Evolutionary conservation across 2,797 vertebrate genomes (phyloP).

Genomic region (Sebastes trivittatus): DNA sequence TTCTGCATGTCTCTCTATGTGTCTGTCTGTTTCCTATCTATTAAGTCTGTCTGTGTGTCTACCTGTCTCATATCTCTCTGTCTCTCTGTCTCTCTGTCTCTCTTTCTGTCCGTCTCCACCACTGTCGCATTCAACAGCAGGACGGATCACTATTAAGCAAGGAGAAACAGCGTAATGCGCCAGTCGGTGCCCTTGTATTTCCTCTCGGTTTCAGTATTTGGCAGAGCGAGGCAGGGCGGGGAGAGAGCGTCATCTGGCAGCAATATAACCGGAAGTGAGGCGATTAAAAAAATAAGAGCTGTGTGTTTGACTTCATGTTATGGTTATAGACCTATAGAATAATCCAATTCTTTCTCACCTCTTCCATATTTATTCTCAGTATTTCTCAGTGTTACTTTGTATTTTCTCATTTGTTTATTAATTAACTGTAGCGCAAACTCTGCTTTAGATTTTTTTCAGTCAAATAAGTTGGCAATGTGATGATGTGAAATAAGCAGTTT

Average conservation of each 20-base stretch:
- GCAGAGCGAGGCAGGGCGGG: conserved; percentile 68
- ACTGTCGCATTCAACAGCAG: conserved; percentile 66
- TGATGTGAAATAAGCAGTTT: background rate
- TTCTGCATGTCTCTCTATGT: background rate
- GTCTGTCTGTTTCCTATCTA: too few relatives aligned
- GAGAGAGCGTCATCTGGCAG: conserved; percentile 29
- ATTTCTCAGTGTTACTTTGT: background rate
- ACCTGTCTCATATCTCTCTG: background rate
- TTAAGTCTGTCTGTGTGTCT: background rate
- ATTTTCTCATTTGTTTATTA: background rate
- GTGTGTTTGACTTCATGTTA: background rate
- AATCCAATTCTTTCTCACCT: background rate
- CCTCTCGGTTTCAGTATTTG: conserved; percentile 74
- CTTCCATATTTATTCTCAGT: background rate
- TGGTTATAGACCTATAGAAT: background rate
- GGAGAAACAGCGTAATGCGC: conserved; percentile 64
- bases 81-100: background rate
- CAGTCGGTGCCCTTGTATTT: conserved; percentile 37
- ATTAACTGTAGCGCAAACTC: too few relatives aligned
- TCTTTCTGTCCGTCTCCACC: conserved; percentile 19
- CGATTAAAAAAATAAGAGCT: conserved; percentile 35
- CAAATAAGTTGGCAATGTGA: background rate
- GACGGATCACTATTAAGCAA: conserved; percentile 76
- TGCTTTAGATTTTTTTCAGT: background rate
- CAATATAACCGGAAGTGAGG: conserved; percentile 30